These are phyloP conservation scores for Linnaemya tessellans DNA, from an alignment of 2,888 invertebrate species.

Conservation along the genomic window DNA sequence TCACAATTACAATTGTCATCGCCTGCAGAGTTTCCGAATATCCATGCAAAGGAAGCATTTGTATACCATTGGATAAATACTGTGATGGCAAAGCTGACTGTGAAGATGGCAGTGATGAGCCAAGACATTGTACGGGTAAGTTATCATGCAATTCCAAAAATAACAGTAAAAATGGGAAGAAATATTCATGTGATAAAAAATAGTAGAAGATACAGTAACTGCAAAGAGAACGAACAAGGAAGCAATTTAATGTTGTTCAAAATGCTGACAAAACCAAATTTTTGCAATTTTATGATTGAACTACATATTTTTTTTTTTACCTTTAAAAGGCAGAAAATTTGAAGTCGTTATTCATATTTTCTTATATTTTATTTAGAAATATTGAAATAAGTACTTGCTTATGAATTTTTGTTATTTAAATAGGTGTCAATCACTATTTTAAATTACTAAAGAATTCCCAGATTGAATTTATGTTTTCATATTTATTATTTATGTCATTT, in stretches of 20 bases:
- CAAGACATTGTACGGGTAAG: slow-evolving; percentile 89
- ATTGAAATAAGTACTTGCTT: background rate
- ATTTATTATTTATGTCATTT: too few relatives aligned
- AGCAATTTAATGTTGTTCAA: background rate
- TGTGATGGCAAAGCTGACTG: slow-evolving; percentile 94
- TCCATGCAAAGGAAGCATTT: slow-evolving; percentile 88
- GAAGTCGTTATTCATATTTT: background rate
- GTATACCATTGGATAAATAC: slow-evolving; percentile 92
- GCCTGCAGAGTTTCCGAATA: slow-evolving; percentile 92
- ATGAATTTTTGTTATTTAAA: background rate
- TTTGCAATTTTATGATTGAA: slow-evolving; percentile 33
- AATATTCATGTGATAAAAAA: background rate
- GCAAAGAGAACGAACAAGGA: background rate
- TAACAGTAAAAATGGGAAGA: slow-evolving; percentile 12
- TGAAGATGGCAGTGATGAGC: slow-evolving; percentile 93
- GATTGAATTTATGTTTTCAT: too few relatives aligned
- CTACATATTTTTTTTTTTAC: slow-evolving; percentile 1
- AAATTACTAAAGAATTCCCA: too few relatives aligned
- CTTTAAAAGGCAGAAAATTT: slow-evolving; percentile 27
- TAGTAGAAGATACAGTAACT: background rate
- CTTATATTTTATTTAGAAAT: background rate
- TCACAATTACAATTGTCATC: slow-evolving; percentile 78
- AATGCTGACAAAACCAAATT: slow-evolving; percentile 27
- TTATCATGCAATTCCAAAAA: slow-evolving; percentile 38
- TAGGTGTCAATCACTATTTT: background rate